Evolutionary conservation across 1,140 invertebrate genomes (phyloP), one percentile per base, ranked within the genome.

Genomic region (Druon quercuslanigerum): DNA sequence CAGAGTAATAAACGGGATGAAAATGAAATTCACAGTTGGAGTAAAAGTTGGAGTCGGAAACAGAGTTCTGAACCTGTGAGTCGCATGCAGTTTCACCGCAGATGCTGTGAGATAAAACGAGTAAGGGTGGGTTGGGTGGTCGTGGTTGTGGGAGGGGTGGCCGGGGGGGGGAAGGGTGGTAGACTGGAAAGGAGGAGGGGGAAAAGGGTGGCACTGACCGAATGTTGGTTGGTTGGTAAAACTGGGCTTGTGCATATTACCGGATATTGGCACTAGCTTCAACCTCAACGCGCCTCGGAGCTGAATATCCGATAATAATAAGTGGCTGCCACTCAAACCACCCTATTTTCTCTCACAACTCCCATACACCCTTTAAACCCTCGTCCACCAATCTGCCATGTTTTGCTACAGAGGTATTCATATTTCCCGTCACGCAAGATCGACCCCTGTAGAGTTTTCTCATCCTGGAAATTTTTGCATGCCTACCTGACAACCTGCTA

Each of bases 231-330:
- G 25, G 60, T 40, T 54, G 60, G 60, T 66, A 40, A 66, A 66
- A 66, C 25, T 66, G 60, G 60, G 25, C 60, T 66, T 40, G 60
- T 66, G 60, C 25, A 66, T 66, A 82, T 79, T 80, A 80, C 75
- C 71, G 81, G 57, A 81, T 83, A 83, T 83, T 83, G 81, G 81
- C 81, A 81, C 77, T 81, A 76, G 74, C 14, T 50, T n/a, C 56
- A 33, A 66, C 60, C 60, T 66, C 54, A 50, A 57, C 74, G 50
- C 40, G 16, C 14, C 33, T 75, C 79, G 50, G 25, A 60, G 57
- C 71, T 73, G 79, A 80, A 79, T 81, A 83, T 78, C 72, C 79
- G 81, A 83, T 79, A 79, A 82, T 82, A 82, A 83, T 83, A 81
- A 83, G 81, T 83, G 75, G 74, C 79, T 83, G 81, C 81, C 81